Percentiles rank a stretch among this genome's conserved stretches.
Conservation (phyloP, 92 coral and sea anemone genomes). For the Zoanthus gigantus region DNA sequence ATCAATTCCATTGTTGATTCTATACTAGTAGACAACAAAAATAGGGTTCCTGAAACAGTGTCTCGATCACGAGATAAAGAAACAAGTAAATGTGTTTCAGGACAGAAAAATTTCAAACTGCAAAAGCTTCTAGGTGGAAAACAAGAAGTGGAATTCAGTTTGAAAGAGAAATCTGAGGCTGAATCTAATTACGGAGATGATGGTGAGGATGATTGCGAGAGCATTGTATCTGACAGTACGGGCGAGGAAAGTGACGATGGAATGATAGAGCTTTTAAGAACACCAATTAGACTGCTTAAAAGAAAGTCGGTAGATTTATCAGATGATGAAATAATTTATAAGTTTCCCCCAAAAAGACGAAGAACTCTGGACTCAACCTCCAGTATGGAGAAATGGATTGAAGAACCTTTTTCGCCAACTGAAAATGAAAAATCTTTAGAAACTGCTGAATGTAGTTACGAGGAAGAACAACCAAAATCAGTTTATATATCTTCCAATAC, state of each 20-base stretch:
- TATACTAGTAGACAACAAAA: constrained; percentile 9
- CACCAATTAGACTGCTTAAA: constrained; percentile 39
- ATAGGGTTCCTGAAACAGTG: neutral
- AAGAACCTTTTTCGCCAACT: neutral
- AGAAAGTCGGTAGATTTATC: constrained; percentile 25
- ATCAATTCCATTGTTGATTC: constrained; percentile 24
- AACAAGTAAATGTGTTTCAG: neutral
- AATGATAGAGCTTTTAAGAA: constrained; percentile 4
- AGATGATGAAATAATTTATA: constrained; percentile 16
- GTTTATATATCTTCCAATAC: neutral
- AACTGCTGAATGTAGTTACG: neutral
- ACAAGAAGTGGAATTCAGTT: neutral
- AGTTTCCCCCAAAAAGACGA: constrained; percentile 33
- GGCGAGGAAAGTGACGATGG: constrained; percentile 39
- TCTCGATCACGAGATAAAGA: neutral
- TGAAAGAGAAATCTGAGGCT: neutral
- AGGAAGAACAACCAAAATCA: neutral
- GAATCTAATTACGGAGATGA: neutral
- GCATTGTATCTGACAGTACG: constrained; percentile 43
- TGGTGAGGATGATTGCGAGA: constrained; percentile 14
- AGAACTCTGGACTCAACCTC: constrained; percentile 20
- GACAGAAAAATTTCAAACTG: neutral
- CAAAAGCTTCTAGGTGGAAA: neutral
- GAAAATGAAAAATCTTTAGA: neutral
- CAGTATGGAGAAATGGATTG: constrained; percentile 12